Evolutionary conservation across 2,888 invertebrate genomes (phyloP).

Genomic region (Odontothrips loti): DNA sequence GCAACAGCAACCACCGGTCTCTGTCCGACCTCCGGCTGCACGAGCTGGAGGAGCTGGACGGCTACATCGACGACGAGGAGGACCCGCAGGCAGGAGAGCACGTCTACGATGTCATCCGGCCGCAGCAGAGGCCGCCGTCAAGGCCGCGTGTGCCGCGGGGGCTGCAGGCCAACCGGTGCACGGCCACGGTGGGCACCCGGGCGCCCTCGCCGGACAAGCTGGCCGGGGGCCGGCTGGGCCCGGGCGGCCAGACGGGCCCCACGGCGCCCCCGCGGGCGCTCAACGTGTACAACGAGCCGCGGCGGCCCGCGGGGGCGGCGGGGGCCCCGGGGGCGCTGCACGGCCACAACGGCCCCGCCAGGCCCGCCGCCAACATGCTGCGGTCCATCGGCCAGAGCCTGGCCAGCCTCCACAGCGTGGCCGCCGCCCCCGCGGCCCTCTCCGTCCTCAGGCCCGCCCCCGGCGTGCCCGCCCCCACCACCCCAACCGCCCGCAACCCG

Average conservation of each 20-base stretch:
- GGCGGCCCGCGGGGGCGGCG: conserved; percentile 20
- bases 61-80: conserved; percentile 37
- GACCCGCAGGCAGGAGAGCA: conserved; percentile 50
- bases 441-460: conserved; percentile 23
- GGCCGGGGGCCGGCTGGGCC: conserved; percentile 24
- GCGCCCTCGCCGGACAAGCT: conserved; percentile 58
- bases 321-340: background rate
- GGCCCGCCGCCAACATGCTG: conserved; percentile 51
- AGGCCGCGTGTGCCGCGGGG: conserved; percentile 45
- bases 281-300: conserved; percentile 49
- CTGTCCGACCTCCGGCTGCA: conserved; percentile 39
- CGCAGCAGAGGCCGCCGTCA: conserved; percentile 44
- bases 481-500: conserved; percentile 30
- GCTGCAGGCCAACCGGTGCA: conserved; percentile 47
- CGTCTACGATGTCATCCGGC: conserved; percentile 59
- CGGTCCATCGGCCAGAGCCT: conserved; percentile 58
- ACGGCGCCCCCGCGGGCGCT: conserved; percentile 46
- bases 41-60: conserved; percentile 45
- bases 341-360: conserved; percentile 40
- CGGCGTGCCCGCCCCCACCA: conserved; percentile 13
- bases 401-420: conserved; percentile 43
- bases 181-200: conserved; percentile 55
- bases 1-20: conserved; percentile 49
- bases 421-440: conserved; percentile 35
- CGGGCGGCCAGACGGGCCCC: background rate